phyloP scores from a whole-genome alignment of 2,113 vertebrate species.

The Ovis canadensis region DNA sequence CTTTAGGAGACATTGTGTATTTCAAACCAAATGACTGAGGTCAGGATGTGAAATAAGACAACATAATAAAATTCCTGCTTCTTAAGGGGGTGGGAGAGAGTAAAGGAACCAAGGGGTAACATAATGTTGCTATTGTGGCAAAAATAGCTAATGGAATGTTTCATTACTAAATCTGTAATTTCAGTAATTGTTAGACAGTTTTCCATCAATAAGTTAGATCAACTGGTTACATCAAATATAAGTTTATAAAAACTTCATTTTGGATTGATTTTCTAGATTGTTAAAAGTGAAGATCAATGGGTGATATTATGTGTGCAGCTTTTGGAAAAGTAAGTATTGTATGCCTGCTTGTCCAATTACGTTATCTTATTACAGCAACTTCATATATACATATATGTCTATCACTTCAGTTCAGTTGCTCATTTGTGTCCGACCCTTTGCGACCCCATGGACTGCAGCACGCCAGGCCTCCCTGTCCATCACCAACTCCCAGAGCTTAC shows the following conservation, averaged over 20 bases:
- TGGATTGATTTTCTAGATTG: background rate
- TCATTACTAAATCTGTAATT: slow-evolving; percentile 43
- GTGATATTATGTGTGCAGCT: background rate
- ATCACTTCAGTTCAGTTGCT: background rate
- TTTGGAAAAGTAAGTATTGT: background rate
- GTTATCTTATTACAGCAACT: slow-evolving; percentile 10
- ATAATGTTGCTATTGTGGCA: slow-evolving; percentile 4
- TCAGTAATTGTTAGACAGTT: slow-evolving; percentile 17
- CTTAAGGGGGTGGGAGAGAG: background rate
- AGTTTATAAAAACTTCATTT: slow-evolving; percentile 36
- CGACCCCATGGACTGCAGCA: background rate
- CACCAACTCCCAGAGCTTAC: background rate
- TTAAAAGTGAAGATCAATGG: slow-evolving; percentile 10
- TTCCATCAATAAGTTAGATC: slow-evolving; percentile 30
- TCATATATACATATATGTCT: background rate
- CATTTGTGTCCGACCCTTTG: background rate
- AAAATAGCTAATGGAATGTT: slow-evolving; percentile 16
- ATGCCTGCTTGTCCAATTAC: background rate
- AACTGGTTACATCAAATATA: slow-evolving; percentile 27
- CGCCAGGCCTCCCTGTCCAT: background rate
- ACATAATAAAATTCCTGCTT: slow-evolving; percentile 40
- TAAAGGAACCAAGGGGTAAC: slow-evolving; percentile 24
- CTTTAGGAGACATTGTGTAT: background rate
- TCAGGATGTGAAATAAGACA: slow-evolving; percentile 49
- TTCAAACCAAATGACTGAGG: slow-evolving; percentile 16